Conservation (phyloP, 2,113 vertebrate species). For the Limanda limanda region DNA sequence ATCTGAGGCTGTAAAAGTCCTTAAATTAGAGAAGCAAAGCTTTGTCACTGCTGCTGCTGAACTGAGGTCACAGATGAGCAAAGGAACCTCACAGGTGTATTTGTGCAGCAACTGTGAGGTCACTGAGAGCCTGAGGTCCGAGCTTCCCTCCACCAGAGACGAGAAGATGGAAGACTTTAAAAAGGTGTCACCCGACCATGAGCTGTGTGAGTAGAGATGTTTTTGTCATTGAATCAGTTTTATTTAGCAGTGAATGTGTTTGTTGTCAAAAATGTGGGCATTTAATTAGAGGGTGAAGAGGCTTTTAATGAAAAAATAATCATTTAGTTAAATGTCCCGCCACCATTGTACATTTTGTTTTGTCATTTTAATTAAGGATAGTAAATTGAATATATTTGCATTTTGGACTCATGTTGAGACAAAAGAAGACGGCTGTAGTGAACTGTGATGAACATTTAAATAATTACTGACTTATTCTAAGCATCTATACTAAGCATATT, state of each 20-base stretch:
- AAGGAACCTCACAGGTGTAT: background rate
- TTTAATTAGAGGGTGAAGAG: too few species aligned
- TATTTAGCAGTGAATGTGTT: background rate
- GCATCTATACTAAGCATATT: too few species aligned
- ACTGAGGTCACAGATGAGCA: conserved; percentile 4
- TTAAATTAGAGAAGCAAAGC: conserved; percentile 16
- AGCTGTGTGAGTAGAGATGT: conserved; percentile 62
- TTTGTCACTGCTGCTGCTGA: background rate
- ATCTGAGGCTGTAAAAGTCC: conserved; percentile 57
- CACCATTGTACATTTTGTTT: too few species aligned
- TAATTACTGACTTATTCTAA: too few species aligned
- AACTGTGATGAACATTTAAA: too few species aligned
- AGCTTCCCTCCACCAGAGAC: background rate
- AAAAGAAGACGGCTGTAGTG: too few species aligned
- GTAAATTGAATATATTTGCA: too few species aligned
- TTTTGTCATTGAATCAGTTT: background rate
- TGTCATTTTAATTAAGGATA: too few species aligned
- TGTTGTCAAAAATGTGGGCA: too few species aligned
- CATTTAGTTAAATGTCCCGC: background rate
- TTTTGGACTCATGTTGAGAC: too few species aligned
- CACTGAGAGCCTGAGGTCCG: conserved; percentile 52
- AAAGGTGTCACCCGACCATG: conserved; percentile 41
- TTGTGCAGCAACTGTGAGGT: conserved; percentile 34
- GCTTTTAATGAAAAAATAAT: background rate
- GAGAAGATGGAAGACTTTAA: conserved; percentile 66